Base-by-base conservation (phyloP, 1,140 invertebrate species). In the Aphelenchoides besseyi region DNA sequence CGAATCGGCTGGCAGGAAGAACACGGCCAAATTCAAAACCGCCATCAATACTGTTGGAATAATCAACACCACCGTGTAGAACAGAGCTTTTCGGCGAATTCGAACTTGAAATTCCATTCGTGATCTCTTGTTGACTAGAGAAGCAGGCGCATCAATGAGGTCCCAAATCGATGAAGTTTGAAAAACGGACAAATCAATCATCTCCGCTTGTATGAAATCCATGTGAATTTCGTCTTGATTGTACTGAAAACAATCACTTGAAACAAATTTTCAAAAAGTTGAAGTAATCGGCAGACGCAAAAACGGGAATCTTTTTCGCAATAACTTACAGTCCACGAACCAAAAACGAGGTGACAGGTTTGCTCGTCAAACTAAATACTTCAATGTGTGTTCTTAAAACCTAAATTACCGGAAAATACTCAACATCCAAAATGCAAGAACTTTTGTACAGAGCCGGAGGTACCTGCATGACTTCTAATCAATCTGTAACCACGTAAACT, bases 81-180 rank as follows among this genome's bases (percentile, higher is more conserved):
- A 99, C 9, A 99, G 88, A 0, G 96, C 98, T 86, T 98, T 99
- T 55, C 96, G 88, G 76, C 95, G 88, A 73, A 83, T 83, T 48
- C 77, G 37, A n/a, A 83, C 80, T 68, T 81, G 80, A 61, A 83
- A 83, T 66, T 77, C 82, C 33, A 83, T 83, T 62, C 79, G 53
- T 28, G 74, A 73, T 62, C 79, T 64, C 29, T 83, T 70, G 30
- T 76, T 74, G 12, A 76, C 74, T 5, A 83, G 57, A 82, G 92
- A 93, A 9, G 92, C 94, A 0, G 95, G 95, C 69, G 95, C 94
- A 87, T 93, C 93, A 35, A 98, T 94, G 63, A 98, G 94, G 85
- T 98, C 95, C 96, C 96, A 98, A 1, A 95, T 97, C 18, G 95
- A 95, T 72, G 93, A 95, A 83, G 95, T 95, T 90, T 68, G 93